Evolutionary conservation across 1,140 invertebrate species (phyloP), one percentile per base, ranked within the genome.

Genomic region (Idris sp.): DNA sequence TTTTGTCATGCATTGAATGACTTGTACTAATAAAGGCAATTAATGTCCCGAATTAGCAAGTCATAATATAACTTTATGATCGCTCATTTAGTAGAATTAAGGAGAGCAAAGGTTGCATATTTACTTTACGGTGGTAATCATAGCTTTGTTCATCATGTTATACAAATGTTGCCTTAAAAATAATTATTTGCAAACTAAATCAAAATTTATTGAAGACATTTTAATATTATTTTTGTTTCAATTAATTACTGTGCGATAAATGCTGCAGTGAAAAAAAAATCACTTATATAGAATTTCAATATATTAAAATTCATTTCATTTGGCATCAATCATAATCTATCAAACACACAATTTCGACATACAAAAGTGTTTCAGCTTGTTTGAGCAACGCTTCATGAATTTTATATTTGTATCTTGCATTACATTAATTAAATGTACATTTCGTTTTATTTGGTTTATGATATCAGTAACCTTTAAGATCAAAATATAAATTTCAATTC

Each of bases 31-130:
- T 67, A 74, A 59, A 59, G 13, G 44, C 69, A 73, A 65, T 73
- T 65, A 64, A 73, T 73, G 53, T 33, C 38, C 53, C 8, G 44
- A 73, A 65, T 73, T 65, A 65, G 61, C 59, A 46, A 61, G 58
- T 53, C 59, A 59, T 65, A 72, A 72, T 62, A 73, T 73, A 53
- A 59, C 54, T 64, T 73, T 51, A 73, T 59, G 68, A 59, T 73
- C 43, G 51, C 44, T 64, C 44, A 73, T 64, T 58, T 58, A 58
- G 38, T 25, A 22, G 51, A 72, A 64, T 72, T 58, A 72, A 61
- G 68, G 35, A 58, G 68, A 72, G 51, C 58, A 58, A 72, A 64
- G 51, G 67, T 61, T 54, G 49, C 41, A 36, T 56, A 62, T 62
- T 71, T 71, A 36, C 33, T 62, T 56, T 62, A 53, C 44, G 25